A percentile compares a stretch with the other conserved stretches of the same genome.
phyloP scores from a whole-genome alignment of 2,797 vertebrate species.

The Notamacropus eugenii region DNA sequence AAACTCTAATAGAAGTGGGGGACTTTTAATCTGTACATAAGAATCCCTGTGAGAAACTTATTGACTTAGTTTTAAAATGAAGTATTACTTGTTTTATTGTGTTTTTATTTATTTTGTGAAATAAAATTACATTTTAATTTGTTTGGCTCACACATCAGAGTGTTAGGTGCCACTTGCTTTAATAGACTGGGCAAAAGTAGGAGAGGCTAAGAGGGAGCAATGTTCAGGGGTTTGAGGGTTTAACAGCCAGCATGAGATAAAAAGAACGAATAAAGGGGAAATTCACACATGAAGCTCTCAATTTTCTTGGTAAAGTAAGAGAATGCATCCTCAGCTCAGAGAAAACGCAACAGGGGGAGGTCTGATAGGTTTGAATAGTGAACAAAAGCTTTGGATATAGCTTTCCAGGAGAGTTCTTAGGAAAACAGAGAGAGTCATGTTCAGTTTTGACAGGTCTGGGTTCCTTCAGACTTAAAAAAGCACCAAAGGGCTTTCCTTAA shows the following conservation, averaged over 20 bases:
- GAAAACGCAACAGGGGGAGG: too few relatives aligned
- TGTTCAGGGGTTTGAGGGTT: not conserved
- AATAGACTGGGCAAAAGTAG: not conserved
- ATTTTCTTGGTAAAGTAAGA: not conserved
- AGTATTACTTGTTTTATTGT: not conserved
- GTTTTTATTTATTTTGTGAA: not conserved
- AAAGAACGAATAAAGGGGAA: not conserved
- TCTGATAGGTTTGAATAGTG: too few relatives aligned
- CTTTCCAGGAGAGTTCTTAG: not conserved
- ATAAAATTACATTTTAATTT: not conserved
- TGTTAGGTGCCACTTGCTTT: not conserved
- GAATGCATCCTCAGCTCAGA: not conserved
- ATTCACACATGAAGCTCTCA: not conserved
- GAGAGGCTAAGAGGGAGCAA: not conserved
- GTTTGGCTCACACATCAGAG: not conserved
- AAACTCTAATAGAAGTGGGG: not conserved
- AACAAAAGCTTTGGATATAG: not conserved
- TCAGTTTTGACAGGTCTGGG: not conserved
- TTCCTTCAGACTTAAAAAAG: not conserved
- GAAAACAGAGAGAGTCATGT: not conserved
- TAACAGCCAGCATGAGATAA: not conserved
- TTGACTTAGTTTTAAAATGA: not conserved
- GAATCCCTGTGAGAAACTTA: not conserved
- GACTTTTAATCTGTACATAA: not conserved
- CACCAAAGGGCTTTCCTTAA: not conserved